Evolutionary conservation across 2,797 vertebrate genomes (phyloP).

Genomic region (Mormyrus proboscirostris): DNA sequence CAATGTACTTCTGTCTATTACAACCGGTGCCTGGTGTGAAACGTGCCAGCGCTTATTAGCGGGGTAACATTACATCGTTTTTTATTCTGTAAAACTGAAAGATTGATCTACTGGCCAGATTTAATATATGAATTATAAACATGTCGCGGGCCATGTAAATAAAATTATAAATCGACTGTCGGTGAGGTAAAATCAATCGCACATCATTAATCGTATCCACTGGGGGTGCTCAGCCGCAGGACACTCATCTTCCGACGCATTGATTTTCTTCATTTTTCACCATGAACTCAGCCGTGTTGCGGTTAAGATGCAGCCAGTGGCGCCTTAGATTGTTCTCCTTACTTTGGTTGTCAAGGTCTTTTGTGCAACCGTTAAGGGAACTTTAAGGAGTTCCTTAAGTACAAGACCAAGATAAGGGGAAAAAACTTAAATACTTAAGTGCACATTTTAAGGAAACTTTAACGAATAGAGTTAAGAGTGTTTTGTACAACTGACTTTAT

Average conservation of each 20-base stretch:
- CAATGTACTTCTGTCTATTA: background rate
- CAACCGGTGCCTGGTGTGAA: background rate
- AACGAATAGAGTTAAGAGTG: background rate
- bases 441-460: background rate
- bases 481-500: background rate
- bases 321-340: background rate
- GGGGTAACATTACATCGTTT: background rate
- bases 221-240: background rate
- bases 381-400: background rate
- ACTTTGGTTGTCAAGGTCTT: background rate
- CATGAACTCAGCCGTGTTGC: background rate
- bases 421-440: background rate
- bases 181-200: background rate
- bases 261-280: background rate
- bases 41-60: background rate
- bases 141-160: background rate
- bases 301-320: background rate
- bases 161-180: background rate
- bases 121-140: background rate
- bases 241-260: background rate
- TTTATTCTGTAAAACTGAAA: background rate
- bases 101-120: background rate
- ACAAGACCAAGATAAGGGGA: background rate
- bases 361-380: background rate
- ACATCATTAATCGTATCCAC: background rate